Evolutionary conservation across 2,797 vertebrate genomes (phyloP), one percentile per base, ranked within the genome.

Genomic region (Chaetodon trifasciatus): DNA sequence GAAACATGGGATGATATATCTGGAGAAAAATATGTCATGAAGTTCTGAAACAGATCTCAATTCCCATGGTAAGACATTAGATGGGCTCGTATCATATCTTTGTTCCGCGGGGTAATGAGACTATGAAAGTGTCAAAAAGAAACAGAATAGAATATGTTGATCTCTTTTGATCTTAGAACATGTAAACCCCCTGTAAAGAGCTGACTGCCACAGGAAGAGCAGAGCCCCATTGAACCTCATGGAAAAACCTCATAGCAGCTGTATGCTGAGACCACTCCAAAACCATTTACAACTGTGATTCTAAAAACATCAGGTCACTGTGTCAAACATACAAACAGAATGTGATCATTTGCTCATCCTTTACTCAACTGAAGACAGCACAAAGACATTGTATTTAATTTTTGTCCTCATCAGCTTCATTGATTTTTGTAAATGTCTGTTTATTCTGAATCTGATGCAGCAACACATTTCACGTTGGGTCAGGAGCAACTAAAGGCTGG

Each of bases 141-240:
- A 57, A 60, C 39, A 24, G 10, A 35, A 55, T 3, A 58, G 4
- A 64, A 12, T 3, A 50, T 0, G 4, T 28, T 56, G 21, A 69
- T 73, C 47, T 72, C 37, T 57, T 66, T 16, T 32, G 8, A 76
- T 79, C 65, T 60, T 37, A 4, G 23, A 65, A 70, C 42, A 55
- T 23, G 53, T 60, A 21, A 52, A 28, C 7, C 24, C 17, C 40
- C 3, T 52, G 39, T 28, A 44, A 40, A 47, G 69, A 47, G 13
- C 28, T 42, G n/a, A 60, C n/a, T 35, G 11, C 37, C 19, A 3
- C 23, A 1, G 23, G n/a, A 69, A 75, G 57, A 70, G 66, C 0
- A 42, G 8, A 12, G 60, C 49, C 61, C 35, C 2, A 3, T 46
- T 19, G 40, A 62, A n/a, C 37, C 4, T 12, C 3, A 58, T 5